Evolutionary conservation across 2,113 vertebrate species (phyloP), one percentile per base, ranked within the genome.

Genomic region (Paedocypris sp.): DNA sequence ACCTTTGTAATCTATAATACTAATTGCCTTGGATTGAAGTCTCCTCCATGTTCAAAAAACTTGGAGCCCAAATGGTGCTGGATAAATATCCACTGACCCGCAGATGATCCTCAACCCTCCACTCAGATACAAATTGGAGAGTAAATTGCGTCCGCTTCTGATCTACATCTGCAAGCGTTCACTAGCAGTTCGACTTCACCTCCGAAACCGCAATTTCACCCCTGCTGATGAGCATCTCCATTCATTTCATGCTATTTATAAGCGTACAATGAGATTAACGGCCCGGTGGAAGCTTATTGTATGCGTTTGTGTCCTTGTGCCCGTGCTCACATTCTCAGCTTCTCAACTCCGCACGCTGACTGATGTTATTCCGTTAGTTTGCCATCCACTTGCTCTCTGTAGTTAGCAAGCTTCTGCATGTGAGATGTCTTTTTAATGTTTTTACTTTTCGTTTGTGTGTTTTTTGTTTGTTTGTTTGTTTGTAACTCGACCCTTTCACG

Each of bases 361-460:
- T 16, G 2, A 1, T 53, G 47, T 47, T 60, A 47, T 53, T 70
- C 47, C 74, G 73, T 82, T 82, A 80, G 78, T 78, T 64, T 78
- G 78, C 82, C 6, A 26, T 53, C 11, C 33, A 39, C 22, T 12
- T 8, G 85, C 76, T 82, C 71, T 82, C 75, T 77, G 75, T 83
- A 86, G 86, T 56, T 79, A 78, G 50, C 77, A 70, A 80, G 82
- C 85, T 80, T 86, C 75, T 81, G 83, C 84, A 86, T 83, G 80
- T 64, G 52, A 81, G 66, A 82, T 77, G 79, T 81, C 73, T 70
- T 77, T 78, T 66, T 61, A 47, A 78, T 62, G 45, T 66, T 72
- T 47, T 76, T 59, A 28, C 64, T 54, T 59, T 73, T 70, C 65
- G 29, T 70, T 66, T 71, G 66, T 54, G 56, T 56, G 70, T 71